Percentiles rank a stretch among this genome's conserved stretches.
Evolutionary conservation across 2,113 vertebrate genomes (phyloP).

Genomic region (Ploceus nigricollis): DNA sequence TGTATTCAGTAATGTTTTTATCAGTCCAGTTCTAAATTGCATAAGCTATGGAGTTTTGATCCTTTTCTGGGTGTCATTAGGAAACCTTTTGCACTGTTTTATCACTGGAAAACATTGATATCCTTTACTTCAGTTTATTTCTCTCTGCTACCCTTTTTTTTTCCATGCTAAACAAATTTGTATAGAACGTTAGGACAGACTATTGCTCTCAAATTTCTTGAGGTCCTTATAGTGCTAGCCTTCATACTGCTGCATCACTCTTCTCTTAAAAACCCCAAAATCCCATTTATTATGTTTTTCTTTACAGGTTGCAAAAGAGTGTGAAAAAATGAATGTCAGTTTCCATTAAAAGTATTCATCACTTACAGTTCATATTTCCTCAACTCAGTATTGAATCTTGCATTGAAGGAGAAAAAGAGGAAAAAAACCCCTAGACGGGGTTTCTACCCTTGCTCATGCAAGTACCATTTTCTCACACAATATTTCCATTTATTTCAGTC

Average conservation of each 20-base stretch:
- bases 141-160: neutral
- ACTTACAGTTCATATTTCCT: neutral
- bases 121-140: neutral
- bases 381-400: neutral
- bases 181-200: neutral
- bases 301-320: neutral
- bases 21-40: neutral
- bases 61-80: neutral
- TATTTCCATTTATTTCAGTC: neutral
- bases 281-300: neutral
- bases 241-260: neutral
- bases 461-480: neutral
- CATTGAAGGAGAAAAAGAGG: neutral
- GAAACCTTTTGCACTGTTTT: neutral
- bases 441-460: neutral
- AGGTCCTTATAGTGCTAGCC: neutral
- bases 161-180: neutral
- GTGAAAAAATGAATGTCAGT: neutral
- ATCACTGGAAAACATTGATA: neutral
- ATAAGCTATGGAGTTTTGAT: neutral
- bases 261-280: neutral
- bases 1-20: neutral
- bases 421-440: neutral
- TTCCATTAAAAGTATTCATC: constrained; percentile 5
- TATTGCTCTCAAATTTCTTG: neutral